These are phyloP conservation scores for Limnothrissa miodon DNA, from an alignment of 2,113 vertebrate genomes.

Conservation along the genomic window DNA sequence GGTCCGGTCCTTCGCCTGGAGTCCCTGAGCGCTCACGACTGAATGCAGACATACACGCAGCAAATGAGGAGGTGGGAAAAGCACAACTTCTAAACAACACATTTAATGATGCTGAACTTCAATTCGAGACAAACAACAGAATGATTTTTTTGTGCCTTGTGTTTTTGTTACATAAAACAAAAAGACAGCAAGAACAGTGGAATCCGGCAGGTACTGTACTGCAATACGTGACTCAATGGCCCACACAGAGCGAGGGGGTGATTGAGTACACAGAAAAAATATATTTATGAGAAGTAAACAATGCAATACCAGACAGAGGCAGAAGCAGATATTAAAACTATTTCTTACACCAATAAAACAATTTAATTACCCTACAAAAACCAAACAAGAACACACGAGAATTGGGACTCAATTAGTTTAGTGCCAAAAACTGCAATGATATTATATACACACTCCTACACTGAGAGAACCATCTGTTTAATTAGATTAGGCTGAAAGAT, in stretches of 20 bases:
- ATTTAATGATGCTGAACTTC: not conserved
- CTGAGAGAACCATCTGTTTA: not conserved
- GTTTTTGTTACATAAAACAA: slow-evolving; percentile 9
- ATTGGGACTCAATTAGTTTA: too few species aligned
- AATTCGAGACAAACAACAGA: not conserved
- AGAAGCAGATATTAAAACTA: not conserved
- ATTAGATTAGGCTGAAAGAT: not conserved
- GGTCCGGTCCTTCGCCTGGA: slow-evolving; percentile 96
- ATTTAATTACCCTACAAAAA: not conserved
- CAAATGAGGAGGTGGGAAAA: slow-evolving; percentile 18
- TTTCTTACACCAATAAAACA: not conserved
- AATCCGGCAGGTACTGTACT: not conserved
- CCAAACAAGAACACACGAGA: not conserved
- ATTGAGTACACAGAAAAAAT: not conserved
- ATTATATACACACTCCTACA: not conserved
- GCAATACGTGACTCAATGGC: slow-evolving; percentile 4
- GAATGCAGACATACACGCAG: slow-evolving; percentile 38
- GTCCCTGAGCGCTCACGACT: slow-evolving; percentile 94
- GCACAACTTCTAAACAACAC: not conserved
- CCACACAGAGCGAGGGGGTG: not conserved
- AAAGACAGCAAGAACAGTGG: not conserved
- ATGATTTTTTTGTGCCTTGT: not conserved
- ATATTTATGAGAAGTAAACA: not conserved
- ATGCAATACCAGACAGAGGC: not conserved
- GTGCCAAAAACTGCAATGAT: not conserved